These are phyloP conservation scores for Garra rufa DNA, from an alignment of 2,113 vertebrate genomes.

Conservation along the genomic window DNA sequence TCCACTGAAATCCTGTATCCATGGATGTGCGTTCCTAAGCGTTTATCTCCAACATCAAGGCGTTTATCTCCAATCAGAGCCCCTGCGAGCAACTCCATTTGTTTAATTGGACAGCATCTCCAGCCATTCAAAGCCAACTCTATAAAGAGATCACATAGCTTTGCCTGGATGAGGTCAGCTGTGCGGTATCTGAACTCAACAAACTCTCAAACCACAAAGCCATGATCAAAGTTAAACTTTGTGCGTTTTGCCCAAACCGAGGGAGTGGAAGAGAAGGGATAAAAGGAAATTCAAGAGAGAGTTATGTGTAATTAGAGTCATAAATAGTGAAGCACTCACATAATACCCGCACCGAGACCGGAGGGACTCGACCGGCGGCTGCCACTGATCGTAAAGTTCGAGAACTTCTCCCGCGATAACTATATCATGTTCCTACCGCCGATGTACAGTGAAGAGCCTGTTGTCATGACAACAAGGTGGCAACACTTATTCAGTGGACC, in stretches of 20 bases:
- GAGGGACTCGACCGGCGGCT: not conserved
- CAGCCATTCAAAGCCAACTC: slow-evolving; percentile 1
- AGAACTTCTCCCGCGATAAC: slow-evolving; percentile 47
- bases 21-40: slow-evolving; percentile 29
- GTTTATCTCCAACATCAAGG: slow-evolving; percentile 12
- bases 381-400: slow-evolving; percentile 46
- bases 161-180: slow-evolving; percentile 21
- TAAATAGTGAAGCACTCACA: slow-evolving; percentile 27
- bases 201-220: slow-evolving; percentile 1
- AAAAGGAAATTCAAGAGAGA: not conserved
- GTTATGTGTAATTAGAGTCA: slow-evolving; percentile 23
- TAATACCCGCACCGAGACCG: not conserved
- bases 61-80: slow-evolving; percentile 8
- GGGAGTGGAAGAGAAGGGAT: not conserved
- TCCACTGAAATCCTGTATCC: slow-evolving; percentile 11
- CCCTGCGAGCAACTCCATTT: too few relatives aligned
- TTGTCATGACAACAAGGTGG: slow-evolving; percentile 62
- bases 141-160: not conserved
- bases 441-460: slow-evolving; percentile 44
- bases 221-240: slow-evolving; percentile 16
- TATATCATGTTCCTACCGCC: slow-evolving; percentile 48
- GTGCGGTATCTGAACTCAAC: not conserved
- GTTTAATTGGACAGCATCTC: slow-evolving; percentile 21
- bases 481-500: slow-evolving; percentile 46
- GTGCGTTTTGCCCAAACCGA: slow-evolving; percentile 15